Evolutionary conservation across 2,888 invertebrate species (phyloP).

Genomic region (Choreutis nemorana): DNA sequence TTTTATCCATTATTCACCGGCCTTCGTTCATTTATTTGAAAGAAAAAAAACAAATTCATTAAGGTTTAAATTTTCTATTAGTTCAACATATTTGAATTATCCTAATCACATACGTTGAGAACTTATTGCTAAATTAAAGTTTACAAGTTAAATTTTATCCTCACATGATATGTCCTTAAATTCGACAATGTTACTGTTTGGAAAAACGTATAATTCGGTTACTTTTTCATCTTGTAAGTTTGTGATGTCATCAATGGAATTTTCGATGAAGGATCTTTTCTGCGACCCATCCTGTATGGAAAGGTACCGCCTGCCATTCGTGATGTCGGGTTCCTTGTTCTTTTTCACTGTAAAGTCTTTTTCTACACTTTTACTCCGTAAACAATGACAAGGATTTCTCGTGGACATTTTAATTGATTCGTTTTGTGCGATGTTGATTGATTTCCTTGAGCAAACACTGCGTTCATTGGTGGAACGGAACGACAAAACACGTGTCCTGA

Average conservation of each 20-base stretch:
- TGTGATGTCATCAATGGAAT: conserved; percentile 21
- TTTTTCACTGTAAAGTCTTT: too few relatives aligned
- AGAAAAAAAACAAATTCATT: too few relatives aligned
- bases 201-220: conserved; percentile 54
- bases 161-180: conserved; percentile 51
- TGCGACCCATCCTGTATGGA: conserved; percentile 23
- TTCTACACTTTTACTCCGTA: conserved; percentile 27
- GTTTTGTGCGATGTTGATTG: conserved; percentile 30
- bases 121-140: neutral
- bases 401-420: conserved; percentile 31
- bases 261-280: conserved; percentile 13
- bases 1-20: too few relatives aligned
- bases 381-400: conserved; percentile 35
- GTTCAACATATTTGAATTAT: neutral
- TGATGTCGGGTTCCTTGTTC: conserved; percentile 18
- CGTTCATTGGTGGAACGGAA: conserved; percentile 52
- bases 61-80: too few relatives aligned
- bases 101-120: neutral
- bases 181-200: conserved; percentile 53
- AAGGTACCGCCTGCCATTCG: conserved; percentile 30
- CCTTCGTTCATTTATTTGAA: too few relatives aligned
- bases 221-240: conserved; percentile 48
- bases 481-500: conserved; percentile 47
- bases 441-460: conserved; percentile 42
- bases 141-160: conserved; percentile 44